phyloP scores from a whole-genome alignment of 1,140 invertebrate genomes.

The Aleiodes sp. region DNA sequence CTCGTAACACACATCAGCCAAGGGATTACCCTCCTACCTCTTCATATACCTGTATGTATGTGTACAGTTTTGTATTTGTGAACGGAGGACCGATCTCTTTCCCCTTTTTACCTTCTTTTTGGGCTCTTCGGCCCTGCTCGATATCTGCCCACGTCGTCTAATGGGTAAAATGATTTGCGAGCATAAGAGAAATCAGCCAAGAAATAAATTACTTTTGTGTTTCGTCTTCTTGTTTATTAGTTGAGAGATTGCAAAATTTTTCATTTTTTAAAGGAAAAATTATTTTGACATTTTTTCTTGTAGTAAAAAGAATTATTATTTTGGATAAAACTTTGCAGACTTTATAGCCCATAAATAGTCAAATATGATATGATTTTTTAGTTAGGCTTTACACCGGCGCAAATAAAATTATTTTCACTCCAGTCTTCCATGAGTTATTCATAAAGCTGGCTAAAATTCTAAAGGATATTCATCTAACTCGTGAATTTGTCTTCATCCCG shows the following conservation, averaged over 20 bases:
- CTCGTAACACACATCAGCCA: constrained; percentile 60
- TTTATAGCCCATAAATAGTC: too few species aligned
- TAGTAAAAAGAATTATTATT: too few species aligned
- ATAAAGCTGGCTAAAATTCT: too few species aligned
- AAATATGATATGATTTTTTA: too few species aligned
- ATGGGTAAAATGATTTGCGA: constrained; percentile 63
- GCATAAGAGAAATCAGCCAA: constrained; percentile 34
- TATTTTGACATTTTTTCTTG: too few species aligned
- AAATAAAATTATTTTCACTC: too few species aligned
- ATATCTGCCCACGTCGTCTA: constrained; percentile 48
- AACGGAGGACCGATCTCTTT: constrained; percentile 21
- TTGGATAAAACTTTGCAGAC: too few species aligned
- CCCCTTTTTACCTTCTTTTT: constrained; percentile 21
- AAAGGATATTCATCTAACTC: too few species aligned
- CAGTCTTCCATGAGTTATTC: too few species aligned
- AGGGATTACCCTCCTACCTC: constrained; percentile 53
- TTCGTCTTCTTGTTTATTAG: neutral
- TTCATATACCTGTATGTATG: neutral
- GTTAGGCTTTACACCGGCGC: too few species aligned
- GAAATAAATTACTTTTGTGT: constrained; percentile 47
- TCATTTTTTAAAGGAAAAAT: too few species aligned
- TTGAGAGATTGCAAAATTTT: neutral
- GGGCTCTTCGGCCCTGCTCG: neutral
- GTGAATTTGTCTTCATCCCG: constrained; percentile 8
- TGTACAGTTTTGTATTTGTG: neutral